Conservation (phyloP, 2,797 vertebrate species). For the Momotus momota region DNA sequence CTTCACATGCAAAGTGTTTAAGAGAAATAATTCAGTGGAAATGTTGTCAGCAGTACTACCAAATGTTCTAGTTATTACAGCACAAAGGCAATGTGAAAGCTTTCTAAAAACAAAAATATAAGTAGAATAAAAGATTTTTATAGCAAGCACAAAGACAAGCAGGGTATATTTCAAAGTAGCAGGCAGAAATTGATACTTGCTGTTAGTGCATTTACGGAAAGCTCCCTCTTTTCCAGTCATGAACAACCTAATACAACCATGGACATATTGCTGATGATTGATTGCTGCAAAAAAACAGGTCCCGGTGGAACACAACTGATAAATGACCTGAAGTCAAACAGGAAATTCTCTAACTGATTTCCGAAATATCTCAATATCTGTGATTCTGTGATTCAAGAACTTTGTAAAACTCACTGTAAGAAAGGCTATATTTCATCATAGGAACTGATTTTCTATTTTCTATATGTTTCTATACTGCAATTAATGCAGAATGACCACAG, state of each 20-base stretch:
- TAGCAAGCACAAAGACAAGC: not conserved
- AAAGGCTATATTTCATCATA: not conserved
- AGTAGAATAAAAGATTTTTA: not conserved
- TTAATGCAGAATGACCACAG: not conserved
- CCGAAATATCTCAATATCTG: not conserved
- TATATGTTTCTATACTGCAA: not conserved
- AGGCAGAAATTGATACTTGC: not conserved
- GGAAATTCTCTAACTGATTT: not conserved
- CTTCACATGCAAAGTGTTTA: not conserved
- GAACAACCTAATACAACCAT: not conserved
- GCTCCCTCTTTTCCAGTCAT: not conserved
- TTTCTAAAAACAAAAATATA: not conserved
- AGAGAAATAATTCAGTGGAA: not conserved
- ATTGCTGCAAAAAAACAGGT: not conserved
- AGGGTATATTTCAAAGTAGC: not conserved
- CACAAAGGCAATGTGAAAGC: not conserved
- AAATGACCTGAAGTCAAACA: not conserved
- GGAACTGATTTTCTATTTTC: not conserved
- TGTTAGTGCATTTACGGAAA: not conserved
- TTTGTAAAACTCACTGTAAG: not conserved
- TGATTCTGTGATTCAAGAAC: no score
- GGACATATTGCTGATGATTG: not conserved
- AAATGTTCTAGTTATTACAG: not conserved
- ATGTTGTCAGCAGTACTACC: not conserved
- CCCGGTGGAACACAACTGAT: not conserved